A percentile compares a stretch with the other conserved stretches of the same genome.
These are phyloP conservation scores for Aphodius sticticus DNA, from an alignment of 2,888 invertebrate genomes.

Conservation along the genomic window DNA sequence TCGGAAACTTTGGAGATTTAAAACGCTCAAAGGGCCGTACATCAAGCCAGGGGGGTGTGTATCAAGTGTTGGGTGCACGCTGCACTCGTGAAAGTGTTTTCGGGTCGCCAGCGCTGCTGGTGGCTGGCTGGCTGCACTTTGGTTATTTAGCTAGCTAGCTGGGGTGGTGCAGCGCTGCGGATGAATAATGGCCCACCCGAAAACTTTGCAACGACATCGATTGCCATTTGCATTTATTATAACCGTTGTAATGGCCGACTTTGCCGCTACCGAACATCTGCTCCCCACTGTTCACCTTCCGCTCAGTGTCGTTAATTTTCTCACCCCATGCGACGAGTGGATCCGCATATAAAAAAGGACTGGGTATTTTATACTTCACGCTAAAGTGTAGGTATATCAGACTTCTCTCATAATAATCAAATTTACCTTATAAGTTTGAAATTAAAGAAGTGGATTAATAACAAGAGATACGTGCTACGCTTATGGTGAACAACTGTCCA, in stretches of 20 bases:
- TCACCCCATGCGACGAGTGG: neutral
- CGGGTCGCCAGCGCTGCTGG: neutral
- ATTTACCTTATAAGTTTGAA: no score
- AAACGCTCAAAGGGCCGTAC: neutral
- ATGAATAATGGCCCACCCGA: slow-evolving; percentile 18
- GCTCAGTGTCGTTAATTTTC: neutral
- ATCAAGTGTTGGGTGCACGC: slow-evolving; percentile 4
- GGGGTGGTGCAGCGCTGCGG: neutral
- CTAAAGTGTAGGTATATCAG: no score
- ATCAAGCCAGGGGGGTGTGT: neutral
- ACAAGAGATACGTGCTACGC: no score
- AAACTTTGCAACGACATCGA: slow-evolving; percentile 24
- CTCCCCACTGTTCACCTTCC: slow-evolving; percentile 16
- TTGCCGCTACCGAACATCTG: slow-evolving; percentile 18
- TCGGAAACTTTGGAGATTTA: slow-evolving; percentile 4
- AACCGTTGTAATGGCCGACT: slow-evolving; percentile 15
- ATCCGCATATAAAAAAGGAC: neutral
- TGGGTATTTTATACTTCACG: no score
- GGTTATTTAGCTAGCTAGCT: slow-evolving; percentile 14
- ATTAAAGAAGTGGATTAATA: no score
- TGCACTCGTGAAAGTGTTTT: slow-evolving; percentile 22
- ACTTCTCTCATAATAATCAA: no score
- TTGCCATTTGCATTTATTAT: slow-evolving; percentile 27
- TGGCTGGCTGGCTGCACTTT: slow-evolving; percentile 15
- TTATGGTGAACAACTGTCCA: no score